These are phyloP conservation scores for Periophthalmus modestus DNA, from an alignment of 2,113 vertebrate genomes.

Conservation along the genomic window DNA sequence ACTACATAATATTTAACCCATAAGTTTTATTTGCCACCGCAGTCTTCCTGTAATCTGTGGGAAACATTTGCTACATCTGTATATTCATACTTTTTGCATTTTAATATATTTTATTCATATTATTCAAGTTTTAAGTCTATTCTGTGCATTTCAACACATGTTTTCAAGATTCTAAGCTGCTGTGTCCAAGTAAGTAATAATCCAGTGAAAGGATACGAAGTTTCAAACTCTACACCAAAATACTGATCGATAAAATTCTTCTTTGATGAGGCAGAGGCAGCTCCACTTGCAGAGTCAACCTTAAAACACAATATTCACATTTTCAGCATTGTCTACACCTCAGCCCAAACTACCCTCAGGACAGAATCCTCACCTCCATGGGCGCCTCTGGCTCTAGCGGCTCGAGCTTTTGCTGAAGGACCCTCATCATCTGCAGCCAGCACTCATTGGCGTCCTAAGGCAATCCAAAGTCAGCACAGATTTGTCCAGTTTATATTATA, in stretches of 20 bases:
- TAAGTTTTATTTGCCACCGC: too few species aligned
- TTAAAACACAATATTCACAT: conserved; percentile 24
- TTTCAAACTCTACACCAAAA: conserved; percentile 97
- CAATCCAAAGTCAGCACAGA: not conserved
- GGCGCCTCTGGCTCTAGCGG: conserved; percentile 85
- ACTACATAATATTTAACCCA: too few species aligned
- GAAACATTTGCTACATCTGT: too few species aligned
- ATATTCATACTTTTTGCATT: too few species aligned
- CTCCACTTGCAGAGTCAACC: conserved; percentile 69
- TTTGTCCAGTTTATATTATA: not conserved
- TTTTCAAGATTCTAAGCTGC: too few species aligned
- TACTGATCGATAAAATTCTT: conserved; percentile 98
- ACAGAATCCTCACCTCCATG: conserved; percentile 83
- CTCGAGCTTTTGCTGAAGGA: conserved; percentile 96
- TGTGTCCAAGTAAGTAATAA: not conserved
- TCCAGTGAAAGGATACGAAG: conserved; percentile 88
- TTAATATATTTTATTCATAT: too few species aligned
- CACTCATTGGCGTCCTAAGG: conserved; percentile 96
- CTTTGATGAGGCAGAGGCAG: conserved; percentile 82
- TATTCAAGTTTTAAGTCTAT: too few species aligned
- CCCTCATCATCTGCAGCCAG: conserved; percentile 96
- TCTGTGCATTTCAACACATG: too few species aligned
- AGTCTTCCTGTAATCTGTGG: too few species aligned
- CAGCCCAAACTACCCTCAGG: not conserved
- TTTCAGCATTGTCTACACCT: not conserved